A percentile compares a stretch with the other conserved stretches of the same genome.
Conservation (phyloP, 2,888 invertebrate genomes). For the Hermaeophaga mercurialis region DNA sequence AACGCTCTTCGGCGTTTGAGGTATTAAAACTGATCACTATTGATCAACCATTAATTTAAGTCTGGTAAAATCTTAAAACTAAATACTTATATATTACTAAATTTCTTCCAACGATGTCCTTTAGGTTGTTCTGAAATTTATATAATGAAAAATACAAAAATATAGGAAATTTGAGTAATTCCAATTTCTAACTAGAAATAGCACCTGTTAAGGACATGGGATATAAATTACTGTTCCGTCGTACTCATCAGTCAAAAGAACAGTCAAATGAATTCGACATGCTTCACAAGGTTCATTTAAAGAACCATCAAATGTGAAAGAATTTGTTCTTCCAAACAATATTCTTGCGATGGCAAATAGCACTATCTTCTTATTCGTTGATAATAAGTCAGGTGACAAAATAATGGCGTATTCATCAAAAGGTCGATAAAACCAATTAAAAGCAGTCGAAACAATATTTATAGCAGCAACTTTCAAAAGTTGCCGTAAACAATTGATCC, state of each 20-base stretch:
- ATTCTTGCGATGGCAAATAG: neutral
- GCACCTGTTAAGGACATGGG: neutral
- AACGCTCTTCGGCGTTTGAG: no score
- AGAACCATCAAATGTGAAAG: neutral
- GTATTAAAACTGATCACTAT: no score
- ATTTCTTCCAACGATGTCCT: no score
- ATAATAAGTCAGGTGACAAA: neutral
- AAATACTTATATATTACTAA: no score
- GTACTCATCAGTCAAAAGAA: neutral
- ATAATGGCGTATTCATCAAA: neutral
- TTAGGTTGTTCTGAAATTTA: no score
- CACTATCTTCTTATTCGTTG: neutral
- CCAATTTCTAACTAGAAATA: neutral
- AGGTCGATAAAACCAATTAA: neutral
- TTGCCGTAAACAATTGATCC: neutral
- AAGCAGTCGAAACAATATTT: neutral
- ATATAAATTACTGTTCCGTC: neutral
- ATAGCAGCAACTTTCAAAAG: neutral
- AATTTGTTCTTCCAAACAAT: neutral
- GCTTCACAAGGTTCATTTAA: neutral
- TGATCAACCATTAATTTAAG: no score
- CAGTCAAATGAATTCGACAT: neutral
- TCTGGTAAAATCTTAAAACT: no score
- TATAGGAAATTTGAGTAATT: no score
- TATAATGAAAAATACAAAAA: no score